Percentiles rank a stretch among this genome's conserved stretches.
phyloP scores from a whole-genome alignment of 1,140 invertebrate genomes.

The Nephotettix cincticeps region DNA sequence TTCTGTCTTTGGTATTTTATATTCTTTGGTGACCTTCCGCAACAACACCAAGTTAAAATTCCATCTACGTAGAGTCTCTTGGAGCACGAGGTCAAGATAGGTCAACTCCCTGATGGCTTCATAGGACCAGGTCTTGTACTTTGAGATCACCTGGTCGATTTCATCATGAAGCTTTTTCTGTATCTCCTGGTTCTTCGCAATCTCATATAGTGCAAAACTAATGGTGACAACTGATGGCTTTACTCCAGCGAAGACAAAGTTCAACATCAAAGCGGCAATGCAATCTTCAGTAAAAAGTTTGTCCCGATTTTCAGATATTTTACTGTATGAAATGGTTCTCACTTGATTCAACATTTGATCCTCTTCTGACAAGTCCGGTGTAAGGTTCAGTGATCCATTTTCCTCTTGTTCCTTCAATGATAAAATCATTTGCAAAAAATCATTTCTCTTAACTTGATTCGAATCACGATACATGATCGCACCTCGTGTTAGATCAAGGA shows the following conservation, averaged over 20 bases:
- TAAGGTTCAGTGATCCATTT: not conserved
- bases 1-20: conserved; percentile 55
- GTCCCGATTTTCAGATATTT: not conserved
- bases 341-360: not conserved
- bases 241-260: not conserved
- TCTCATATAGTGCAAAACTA: not conserved
- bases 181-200: not conserved
- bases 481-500: not conserved
- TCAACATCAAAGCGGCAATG: not conserved
- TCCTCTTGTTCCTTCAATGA: not conserved
- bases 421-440: conserved; percentile 4
- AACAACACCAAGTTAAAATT: conserved; percentile 23
- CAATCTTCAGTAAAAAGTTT: conserved; percentile 5
- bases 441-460: not conserved
- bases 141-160: not conserved
- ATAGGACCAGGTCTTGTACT: conserved; percentile 2
- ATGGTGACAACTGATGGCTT: not conserved
- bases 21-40: conserved; percentile 47
- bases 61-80: not conserved
- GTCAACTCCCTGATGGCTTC: conserved; percentile 13
- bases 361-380: not conserved
- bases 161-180: not conserved
- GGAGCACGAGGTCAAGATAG: not conserved
- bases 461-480: not conserved
- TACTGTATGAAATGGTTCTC: not conserved